Evolutionary conservation across 2,888 invertebrate species (phyloP), one percentile per base, ranked within the genome.

Genomic region (Thera obeliscata): DNA sequence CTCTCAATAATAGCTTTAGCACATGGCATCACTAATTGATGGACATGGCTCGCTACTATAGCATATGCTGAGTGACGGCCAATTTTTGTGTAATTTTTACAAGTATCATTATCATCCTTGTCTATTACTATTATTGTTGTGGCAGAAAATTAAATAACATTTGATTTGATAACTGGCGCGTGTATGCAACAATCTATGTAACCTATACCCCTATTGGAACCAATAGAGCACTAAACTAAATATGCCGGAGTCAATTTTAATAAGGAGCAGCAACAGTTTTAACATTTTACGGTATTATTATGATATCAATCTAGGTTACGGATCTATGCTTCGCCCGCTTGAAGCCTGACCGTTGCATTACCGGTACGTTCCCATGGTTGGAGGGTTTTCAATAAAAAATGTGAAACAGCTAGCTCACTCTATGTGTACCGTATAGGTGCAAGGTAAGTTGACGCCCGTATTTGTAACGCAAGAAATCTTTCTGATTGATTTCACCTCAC

Each of bases 161-260:
- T n/a, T n/a, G n/a, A n/a, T n/a, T n/a, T n/a, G n/a, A n/a, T n/a
- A n/a, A n/a, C n/a, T 59, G 63, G 57, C 60, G 62, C 64, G 60
- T 63, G 69, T 71, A 73, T 67, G 69, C 66, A 63, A 71, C 64
- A 56, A 56, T 54, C 50, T 66, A 56, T 41, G 41, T 43, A 43
- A 7, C 3, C 38, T 49, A 59, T 62, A 49, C 50, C 56, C 56
- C 43, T n/a, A n/a, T n/a, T n/a, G n/a, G n/a, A 63, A 61, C 58
- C 61, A 67, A 66, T 68, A 60, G 66, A 68, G 69, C 66, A 70
- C 68, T 63, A 63, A 68, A 70, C 69, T 61, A n/a, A n/a, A 72
- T 59, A 41, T 49, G 57, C 46, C 43, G 58, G 9, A 61, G 58
- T 48, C 38, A 54, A 61, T 54, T 61, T 52, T 36, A 66, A 56